Conservation (phyloP, 1,140 invertebrate genomes). For the Wasmannia auropunctata region DNA sequence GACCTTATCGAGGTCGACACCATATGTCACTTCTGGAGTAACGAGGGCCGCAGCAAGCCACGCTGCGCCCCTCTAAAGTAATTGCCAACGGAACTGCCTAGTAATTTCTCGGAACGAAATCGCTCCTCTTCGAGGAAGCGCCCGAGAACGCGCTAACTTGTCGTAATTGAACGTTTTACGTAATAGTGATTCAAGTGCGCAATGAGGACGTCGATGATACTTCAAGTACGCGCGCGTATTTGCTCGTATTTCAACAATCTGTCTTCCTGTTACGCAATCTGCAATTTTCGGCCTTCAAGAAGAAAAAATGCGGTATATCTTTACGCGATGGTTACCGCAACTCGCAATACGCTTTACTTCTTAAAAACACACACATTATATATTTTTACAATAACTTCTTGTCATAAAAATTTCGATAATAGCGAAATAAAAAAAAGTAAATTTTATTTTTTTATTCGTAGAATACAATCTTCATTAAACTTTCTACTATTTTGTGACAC, state of each 20-base stretch:
- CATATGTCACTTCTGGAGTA: slow-evolving; percentile 79
- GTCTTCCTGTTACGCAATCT: slow-evolving; percentile 13
- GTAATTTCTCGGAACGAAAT: slow-evolving; percentile 56
- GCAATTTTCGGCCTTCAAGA: neutral
- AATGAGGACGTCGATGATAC: slow-evolving; percentile 36
- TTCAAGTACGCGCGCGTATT: neutral
- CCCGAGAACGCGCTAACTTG: slow-evolving; percentile 21
- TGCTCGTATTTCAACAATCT: slow-evolving; percentile 26
- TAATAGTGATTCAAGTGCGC: slow-evolving; percentile 38
- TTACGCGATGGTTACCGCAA: neutral
- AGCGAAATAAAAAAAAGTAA: neutral
- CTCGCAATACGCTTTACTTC: neutral
- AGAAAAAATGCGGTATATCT: neutral
- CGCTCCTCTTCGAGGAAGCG: slow-evolving; percentile 23
- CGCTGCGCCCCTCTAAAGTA: slow-evolving; percentile 43
- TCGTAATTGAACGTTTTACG: slow-evolving; percentile 56
- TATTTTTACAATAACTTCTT: neutral
- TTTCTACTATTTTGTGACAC: neutral
- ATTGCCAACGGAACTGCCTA: slow-evolving; percentile 55
- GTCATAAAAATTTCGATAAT: neutral
- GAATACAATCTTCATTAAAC: slow-evolving; percentile 6
- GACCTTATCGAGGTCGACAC: slow-evolving; percentile 72
- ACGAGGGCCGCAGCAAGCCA: slow-evolving; percentile 17
- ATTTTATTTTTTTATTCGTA: neutral
- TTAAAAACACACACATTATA: neutral